Percentiles rank a stretch among this genome's conserved stretches.
Conservation (phyloP, 2,797 vertebrate genomes). For the Thripadectes ignobilis region DNA sequence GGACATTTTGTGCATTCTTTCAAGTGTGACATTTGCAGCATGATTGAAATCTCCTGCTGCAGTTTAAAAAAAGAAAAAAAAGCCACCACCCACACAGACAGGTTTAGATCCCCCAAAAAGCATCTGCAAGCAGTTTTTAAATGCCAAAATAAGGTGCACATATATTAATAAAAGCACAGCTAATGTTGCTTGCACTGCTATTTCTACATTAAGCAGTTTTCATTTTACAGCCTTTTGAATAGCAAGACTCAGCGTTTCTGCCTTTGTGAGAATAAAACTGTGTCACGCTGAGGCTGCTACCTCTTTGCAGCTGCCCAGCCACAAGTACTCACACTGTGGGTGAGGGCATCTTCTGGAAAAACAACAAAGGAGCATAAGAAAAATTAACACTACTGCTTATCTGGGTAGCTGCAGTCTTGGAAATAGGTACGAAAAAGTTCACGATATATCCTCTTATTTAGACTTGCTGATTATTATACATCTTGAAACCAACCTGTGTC, state of each 20-base stretch:
- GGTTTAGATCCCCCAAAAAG: conserved; percentile 34
- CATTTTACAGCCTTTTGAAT: conserved; percentile 37
- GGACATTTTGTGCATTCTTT: conserved; percentile 51
- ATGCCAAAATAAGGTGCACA: conserved; percentile 36
- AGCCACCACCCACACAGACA: background rate
- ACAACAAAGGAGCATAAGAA: background rate
- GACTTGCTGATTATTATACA: background rate
- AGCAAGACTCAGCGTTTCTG: conserved; percentile 17
- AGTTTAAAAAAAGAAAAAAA: background rate
- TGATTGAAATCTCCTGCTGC: conserved; percentile 55
- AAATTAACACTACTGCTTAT: background rate
- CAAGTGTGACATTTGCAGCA: conserved; percentile 60
- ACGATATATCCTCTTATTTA: background rate
- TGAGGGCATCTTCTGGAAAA: background rate
- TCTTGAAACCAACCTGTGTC: background rate
- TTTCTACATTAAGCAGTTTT: conserved; percentile 56
- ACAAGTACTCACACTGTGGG: background rate
- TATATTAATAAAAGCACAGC: conserved; percentile 53
- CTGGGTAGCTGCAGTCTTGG: background rate
- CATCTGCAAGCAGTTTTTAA: conserved; percentile 65
- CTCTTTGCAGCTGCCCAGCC: conserved; percentile 6
- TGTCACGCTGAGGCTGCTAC: background rate
- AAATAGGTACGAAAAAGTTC: background rate
- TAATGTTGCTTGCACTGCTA: conserved; percentile 14
- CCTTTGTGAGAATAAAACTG: conserved; percentile 6